Conservation (phyloP, 2,888 invertebrate species). For the Sesamia inferens region DNA sequence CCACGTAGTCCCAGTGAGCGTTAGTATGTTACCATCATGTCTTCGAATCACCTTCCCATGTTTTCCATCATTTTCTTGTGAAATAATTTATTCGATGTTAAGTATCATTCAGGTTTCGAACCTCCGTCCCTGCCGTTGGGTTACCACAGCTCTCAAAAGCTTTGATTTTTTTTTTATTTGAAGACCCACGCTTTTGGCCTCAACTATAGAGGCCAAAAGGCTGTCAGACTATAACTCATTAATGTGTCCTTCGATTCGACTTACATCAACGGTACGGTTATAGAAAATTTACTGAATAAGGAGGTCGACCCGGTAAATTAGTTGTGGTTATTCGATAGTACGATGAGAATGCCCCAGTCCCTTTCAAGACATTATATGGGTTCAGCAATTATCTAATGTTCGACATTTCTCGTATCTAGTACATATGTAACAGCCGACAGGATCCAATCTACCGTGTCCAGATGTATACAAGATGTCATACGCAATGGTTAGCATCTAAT, state of each 20-base stretch:
- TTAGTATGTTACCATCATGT: too few species aligned
- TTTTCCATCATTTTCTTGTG: too few species aligned
- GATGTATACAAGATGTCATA: slow-evolving; percentile 35
- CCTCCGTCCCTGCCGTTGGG: neutral
- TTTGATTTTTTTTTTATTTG: neutral
- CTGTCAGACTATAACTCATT: slow-evolving; percentile 11
- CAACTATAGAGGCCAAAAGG: neutral
- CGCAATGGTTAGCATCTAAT: slow-evolving; percentile 28
- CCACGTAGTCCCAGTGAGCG: too few species aligned
- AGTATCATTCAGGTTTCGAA: too few species aligned
- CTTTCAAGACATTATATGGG: slow-evolving; percentile 50
- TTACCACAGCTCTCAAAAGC: neutral
- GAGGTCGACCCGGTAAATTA: slow-evolving; percentile 46
- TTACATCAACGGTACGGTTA: slow-evolving; percentile 2
- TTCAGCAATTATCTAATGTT: slow-evolving; percentile 38
- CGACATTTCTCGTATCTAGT: slow-evolving; percentile 16
- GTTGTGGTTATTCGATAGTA: slow-evolving; percentile 48
- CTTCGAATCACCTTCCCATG: too few species aligned
- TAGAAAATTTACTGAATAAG: slow-evolving; percentile 41
- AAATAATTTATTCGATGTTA: too few species aligned
- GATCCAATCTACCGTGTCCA: slow-evolving; percentile 28
- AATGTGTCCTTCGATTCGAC: slow-evolving; percentile 24
- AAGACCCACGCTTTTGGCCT: neutral
- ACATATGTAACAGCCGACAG: slow-evolving; percentile 20
- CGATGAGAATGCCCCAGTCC: slow-evolving; percentile 34